A percentile compares a stretch with the other conserved stretches of the same genome.
These are phyloP conservation scores for Spisula solida DNA, from an alignment of 2,888 invertebrate species.

Conservation along the genomic window DNA sequence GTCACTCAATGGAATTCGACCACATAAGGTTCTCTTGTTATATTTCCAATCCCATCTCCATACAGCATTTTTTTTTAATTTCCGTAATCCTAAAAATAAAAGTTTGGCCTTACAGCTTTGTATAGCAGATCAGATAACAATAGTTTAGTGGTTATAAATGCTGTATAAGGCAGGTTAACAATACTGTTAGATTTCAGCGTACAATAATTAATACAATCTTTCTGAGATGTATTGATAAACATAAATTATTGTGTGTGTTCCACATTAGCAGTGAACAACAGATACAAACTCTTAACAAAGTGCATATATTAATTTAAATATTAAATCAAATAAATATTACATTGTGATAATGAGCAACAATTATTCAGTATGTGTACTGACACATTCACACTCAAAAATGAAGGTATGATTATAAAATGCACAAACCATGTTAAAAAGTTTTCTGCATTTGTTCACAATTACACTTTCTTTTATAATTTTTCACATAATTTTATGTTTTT, in stretches of 20 bases:
- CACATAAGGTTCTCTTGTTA: no score
- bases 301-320: constrained; percentile 5
- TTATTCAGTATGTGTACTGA: neutral
- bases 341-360: neutral
- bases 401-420: neutral
- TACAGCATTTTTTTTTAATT: no score
- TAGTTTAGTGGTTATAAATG: constrained; percentile 13
- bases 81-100: no score
- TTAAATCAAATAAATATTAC: neutral
- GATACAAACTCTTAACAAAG: neutral
- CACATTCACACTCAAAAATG: neutral
- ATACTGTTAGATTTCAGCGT: constrained; percentile 19
- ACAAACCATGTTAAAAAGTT: neutral
- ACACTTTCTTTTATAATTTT: neutral
- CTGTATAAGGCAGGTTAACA: neutral
- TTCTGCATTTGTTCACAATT: neutral
- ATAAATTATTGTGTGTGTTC: neutral
- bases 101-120: neutral
- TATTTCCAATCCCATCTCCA: no score
- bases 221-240: neutral
- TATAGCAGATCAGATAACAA: neutral
- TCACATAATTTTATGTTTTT: constrained; percentile 34
- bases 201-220: constrained; percentile 8
- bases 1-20: no score
- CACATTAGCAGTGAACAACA: constrained; percentile 3